Percentiles rank a stretch among this genome's conserved stretches.
These are phyloP conservation scores for Heterodera schachtii DNA, from an alignment of 1,140 invertebrate species.

Conservation along the genomic window DNA sequence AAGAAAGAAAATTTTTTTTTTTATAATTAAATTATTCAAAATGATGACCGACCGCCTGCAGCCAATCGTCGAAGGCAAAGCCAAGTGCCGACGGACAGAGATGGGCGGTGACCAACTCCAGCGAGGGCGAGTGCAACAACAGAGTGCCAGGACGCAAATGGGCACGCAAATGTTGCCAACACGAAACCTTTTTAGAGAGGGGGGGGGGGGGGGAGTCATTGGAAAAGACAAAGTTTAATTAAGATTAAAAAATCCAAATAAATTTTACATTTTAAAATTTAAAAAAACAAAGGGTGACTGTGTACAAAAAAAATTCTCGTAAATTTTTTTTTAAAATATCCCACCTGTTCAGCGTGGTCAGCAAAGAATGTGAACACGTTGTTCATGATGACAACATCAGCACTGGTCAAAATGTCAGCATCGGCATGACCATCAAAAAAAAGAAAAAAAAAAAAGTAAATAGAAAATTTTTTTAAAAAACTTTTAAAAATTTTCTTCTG, in stretches of 20 bases:
- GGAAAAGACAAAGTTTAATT: too few species aligned
- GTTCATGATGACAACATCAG: constrained; percentile 45
- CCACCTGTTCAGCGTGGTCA: constrained; percentile 28
- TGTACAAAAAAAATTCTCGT: too few species aligned
- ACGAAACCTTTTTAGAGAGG: constrained; percentile 24
- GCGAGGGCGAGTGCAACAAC: constrained; percentile 37
- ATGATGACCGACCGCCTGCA: constrained; percentile 35
- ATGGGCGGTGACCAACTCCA: constrained; percentile 41
- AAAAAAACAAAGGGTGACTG: too few species aligned
- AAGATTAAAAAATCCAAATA: too few species aligned
- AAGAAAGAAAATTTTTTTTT: background rate
- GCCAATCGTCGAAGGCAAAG: constrained; percentile 40
- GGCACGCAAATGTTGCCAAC: constrained; percentile 32
- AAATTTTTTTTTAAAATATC: too few species aligned
- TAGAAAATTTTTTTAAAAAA: background rate
- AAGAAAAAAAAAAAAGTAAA: background rate
- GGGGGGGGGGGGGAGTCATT: too few species aligned
- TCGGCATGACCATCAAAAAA: background rate
- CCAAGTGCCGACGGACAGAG: constrained; percentile 30
- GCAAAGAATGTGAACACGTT: constrained; percentile 46
- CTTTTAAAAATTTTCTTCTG: too few species aligned
- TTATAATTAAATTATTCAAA: background rate
- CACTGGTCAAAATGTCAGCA: constrained; percentile 30
- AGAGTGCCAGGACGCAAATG: constrained; percentile 27
- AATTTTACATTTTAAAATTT: too few species aligned